phyloP scores from a whole-genome alignment of 2,888 invertebrate genomes.

The Miltochrista miniata region DNA sequence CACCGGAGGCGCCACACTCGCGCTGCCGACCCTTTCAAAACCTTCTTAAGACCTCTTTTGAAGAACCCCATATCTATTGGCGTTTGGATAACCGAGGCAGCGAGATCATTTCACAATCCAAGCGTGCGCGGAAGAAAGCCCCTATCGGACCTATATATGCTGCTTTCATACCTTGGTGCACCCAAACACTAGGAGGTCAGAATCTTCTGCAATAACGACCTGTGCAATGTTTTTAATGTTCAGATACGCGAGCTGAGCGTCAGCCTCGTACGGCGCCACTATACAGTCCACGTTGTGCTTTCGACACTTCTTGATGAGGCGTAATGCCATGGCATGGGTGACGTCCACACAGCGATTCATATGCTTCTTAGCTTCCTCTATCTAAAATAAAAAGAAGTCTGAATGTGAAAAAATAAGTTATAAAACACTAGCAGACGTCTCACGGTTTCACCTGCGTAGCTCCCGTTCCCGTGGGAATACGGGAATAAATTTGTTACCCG shows the following conservation, averaged over 20 bases:
- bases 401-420: too few species aligned
- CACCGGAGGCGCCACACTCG: too few species aligned
- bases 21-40: too few species aligned
- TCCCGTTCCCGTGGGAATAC: too few species aligned
- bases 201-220: conserved; percentile 98
- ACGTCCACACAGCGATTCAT: conserved; percentile 86
- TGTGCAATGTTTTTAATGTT: conserved; percentile 92
- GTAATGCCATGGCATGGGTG: conserved; percentile 95
- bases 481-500: too few species aligned
- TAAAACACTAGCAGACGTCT: too few species aligned
- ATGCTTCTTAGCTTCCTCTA: conserved; percentile 84
- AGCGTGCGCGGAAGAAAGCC: background rate
- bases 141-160: too few species aligned
- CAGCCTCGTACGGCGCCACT: conserved; percentile 98
- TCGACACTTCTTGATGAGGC: conserved; percentile 92
- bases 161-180: conserved; percentile 94
- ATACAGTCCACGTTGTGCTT: conserved; percentile 95
- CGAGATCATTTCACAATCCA: too few species aligned
- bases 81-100: too few species aligned
- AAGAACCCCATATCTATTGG: too few species aligned
- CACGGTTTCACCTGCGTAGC: too few species aligned
- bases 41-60: too few species aligned
- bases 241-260: conserved; percentile 97
- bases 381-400: conserved; percentile 47
- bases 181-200: conserved; percentile 98